Conservation (phyloP, 2,113 vertebrate species). For the Malurus cyaneus region DNA sequence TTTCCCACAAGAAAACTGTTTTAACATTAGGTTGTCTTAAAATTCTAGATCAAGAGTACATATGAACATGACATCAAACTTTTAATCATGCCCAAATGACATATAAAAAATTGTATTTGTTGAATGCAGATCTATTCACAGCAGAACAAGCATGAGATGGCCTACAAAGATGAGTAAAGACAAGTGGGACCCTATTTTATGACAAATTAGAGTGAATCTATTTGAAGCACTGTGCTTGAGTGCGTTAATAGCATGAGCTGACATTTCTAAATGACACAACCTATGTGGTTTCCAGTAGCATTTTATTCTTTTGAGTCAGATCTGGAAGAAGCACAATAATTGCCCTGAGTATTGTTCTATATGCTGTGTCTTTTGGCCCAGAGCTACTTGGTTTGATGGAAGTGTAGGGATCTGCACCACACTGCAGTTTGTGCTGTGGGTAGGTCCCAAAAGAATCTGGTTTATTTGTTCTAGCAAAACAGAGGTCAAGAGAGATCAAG, state of each 20-base stretch:
- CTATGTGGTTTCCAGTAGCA: not conserved
- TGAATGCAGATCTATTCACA: not conserved
- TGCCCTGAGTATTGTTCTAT: not conserved
- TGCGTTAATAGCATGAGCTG: not conserved
- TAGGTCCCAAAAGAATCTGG: not conserved
- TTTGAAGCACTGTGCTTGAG: not conserved
- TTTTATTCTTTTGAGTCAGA: not conserved
- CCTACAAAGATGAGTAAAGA: not conserved
- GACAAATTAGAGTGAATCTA: not conserved
- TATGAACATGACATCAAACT: not conserved
- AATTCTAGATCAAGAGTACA: not conserved
- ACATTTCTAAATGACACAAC: slow-evolving; percentile 5
- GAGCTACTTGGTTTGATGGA: not conserved
- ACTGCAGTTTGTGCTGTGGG: not conserved
- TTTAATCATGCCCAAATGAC: not conserved
- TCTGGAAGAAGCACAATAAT: not conserved
- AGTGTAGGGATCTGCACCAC: not conserved
- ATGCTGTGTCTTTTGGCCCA: not conserved
- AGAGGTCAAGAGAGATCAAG: not conserved
- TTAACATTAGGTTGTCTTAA: not conserved
- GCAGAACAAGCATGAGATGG: not conserved
- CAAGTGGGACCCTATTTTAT: not conserved
- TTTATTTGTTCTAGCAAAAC: not conserved
- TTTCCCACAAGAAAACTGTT: not conserved
- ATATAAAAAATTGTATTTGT: not conserved